Conservation (phyloP, 2,888 invertebrate genomes). For the Alcis repandata region DNA sequence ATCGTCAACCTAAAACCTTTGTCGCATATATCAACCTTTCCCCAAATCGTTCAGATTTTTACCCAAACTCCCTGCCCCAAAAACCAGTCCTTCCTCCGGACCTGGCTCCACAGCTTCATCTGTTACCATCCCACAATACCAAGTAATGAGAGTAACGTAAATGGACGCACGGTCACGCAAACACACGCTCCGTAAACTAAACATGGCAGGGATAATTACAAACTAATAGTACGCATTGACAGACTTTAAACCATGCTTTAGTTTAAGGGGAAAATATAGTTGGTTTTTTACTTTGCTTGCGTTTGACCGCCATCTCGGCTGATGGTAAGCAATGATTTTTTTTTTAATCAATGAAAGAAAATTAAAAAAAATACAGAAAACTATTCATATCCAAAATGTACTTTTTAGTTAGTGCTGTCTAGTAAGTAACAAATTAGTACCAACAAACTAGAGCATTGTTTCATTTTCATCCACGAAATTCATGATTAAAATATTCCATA, state of each 20-base stretch:
- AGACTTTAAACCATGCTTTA: constrained; percentile 1
- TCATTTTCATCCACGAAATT: not conserved
- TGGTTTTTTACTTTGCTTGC: not conserved
- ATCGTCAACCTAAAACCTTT: no score
- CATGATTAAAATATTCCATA: constrained; percentile 12
- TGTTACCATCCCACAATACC: constrained; percentile 29
- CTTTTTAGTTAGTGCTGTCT: no score
- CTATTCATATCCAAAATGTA: no score
- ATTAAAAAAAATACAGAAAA: no score
- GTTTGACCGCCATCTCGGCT: no score
- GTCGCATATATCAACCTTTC: no score
- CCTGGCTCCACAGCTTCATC: constrained; percentile 22
- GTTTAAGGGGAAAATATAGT: not conserved
- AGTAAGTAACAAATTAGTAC: no score
- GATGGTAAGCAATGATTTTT: no score
- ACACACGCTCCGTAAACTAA: constrained; percentile 27
- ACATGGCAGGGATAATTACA: constrained; percentile 23
- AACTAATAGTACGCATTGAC: constrained; percentile 12
- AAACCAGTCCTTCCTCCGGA: not conserved
- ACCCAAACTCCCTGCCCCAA: not conserved
- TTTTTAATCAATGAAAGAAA: no score
- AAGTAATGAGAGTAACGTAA: constrained; percentile 34
- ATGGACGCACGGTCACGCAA: constrained; percentile 23
- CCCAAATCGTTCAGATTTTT: no score
- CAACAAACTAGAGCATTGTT: no score